phyloP scores from a whole-genome alignment of 2,888 invertebrate genomes.

The Cantharis lateralis region DNA sequence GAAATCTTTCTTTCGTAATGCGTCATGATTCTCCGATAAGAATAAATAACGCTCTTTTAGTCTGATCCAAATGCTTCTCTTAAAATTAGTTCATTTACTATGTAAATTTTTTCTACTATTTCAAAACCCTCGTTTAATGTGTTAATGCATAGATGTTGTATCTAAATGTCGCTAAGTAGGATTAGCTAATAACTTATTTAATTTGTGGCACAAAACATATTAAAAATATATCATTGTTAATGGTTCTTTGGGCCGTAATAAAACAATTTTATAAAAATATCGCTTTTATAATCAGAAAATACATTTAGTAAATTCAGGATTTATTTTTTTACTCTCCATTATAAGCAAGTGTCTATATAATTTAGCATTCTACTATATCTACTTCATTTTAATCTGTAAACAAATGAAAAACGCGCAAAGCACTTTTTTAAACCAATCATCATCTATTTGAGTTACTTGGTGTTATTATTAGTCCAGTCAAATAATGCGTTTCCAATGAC shows the following conservation, averaged over 20 bases:
- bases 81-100: conserved; percentile 53
- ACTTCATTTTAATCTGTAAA: too few species aligned
- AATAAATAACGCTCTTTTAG: conserved; percentile 53
- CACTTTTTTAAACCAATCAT: too few species aligned
- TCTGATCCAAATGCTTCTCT: conserved; percentile 51
- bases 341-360: too few species aligned
- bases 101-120: conserved; percentile 44
- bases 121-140: background rate
- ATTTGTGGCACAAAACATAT: background rate
- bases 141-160: background rate
- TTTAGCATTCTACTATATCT: too few species aligned
- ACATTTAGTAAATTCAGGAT: too few species aligned
- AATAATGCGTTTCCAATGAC: too few species aligned
- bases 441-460: too few species aligned
- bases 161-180: background rate
- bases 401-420: too few species aligned
- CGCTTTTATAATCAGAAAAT: background rate
- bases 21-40: conserved; percentile 52
- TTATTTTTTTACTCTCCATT: too few species aligned
- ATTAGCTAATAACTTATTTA: background rate
- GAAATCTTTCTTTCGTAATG: conserved; percentile 47
- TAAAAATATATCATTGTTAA: background rate
- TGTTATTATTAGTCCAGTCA: too few species aligned
- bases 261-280: background rate
- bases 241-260: background rate